Evolutionary conservation across 2,113 vertebrate species (phyloP).

Genomic region (Neopipo cinnamomea): DNA sequence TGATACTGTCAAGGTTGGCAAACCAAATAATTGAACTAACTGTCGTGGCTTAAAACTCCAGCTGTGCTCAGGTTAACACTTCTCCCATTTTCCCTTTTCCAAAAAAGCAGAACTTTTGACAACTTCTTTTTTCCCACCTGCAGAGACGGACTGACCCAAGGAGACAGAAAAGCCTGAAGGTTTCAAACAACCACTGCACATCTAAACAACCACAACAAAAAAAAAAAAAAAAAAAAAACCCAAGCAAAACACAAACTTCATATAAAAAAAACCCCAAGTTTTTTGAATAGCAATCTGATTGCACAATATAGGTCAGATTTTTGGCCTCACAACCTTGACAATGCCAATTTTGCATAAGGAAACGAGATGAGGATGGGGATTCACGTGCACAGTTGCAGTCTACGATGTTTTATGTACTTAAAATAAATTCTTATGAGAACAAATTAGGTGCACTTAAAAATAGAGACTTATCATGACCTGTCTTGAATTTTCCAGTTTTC

Average conservation of each 20-base stretch:
- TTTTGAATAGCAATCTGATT: neutral
- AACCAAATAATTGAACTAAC: conserved; percentile 76
- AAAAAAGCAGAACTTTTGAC: conserved; percentile 58
- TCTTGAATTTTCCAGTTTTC: conserved; percentile 62
- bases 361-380: conserved; percentile 24
- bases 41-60: conserved; percentile 59
- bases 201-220: neutral
- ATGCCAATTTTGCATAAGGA: conserved; percentile 37
- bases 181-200: neutral
- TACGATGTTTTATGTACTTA: conserved; percentile 49
- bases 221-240: neutral
- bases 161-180: conserved; percentile 62
- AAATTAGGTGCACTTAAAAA: conserved; percentile 44
- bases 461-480: conserved; percentile 59
- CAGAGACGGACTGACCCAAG: conserved; percentile 64
- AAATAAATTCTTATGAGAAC: conserved; percentile 56
- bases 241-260: neutral
- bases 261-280: neutral
- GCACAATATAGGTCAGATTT: conserved; percentile 64
- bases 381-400: conserved; percentile 53
- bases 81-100: conserved; percentile 60
- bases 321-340: conserved; percentile 77
- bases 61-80: conserved; percentile 60
- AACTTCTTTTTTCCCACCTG: conserved; percentile 66
- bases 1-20: conserved; percentile 75